Evolutionary conservation across 2,888 invertebrate species (phyloP).

Genomic region (Cephus spinipes): DNA sequence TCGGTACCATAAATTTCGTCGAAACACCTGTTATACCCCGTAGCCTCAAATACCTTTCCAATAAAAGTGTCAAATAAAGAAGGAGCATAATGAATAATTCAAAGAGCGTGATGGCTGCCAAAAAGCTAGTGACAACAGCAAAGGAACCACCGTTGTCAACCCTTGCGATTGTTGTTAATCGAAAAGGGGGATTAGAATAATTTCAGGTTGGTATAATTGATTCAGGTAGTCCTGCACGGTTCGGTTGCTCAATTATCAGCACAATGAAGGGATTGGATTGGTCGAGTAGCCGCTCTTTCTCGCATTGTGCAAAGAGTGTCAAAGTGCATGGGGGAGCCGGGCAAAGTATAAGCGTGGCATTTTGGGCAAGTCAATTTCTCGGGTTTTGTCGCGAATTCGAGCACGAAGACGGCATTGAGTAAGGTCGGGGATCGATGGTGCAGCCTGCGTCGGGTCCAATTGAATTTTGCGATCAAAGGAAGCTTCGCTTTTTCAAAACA

Average conservation of each 20-base stretch:
- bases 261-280: background rate
- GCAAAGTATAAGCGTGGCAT: background rate
- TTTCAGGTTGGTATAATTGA: background rate
- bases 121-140: background rate
- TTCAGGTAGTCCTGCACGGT: background rate
- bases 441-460: slow-evolving; percentile 49
- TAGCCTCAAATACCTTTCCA: background rate
- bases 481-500: slow-evolving; percentile 51
- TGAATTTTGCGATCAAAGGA: slow-evolving; percentile 64
- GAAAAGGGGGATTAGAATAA: background rate
- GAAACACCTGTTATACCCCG: background rate
- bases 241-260: background rate
- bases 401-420: slow-evolving; percentile 49
- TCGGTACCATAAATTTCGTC: background rate
- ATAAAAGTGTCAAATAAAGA: background rate
- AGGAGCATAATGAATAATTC: background rate
- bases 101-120: background rate
- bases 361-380: slow-evolving; percentile 50
- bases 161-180: background rate
- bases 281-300: background rate
- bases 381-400: slow-evolving; percentile 40
- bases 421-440: slow-evolving; percentile 14
- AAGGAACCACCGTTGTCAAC: background rate
- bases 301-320: background rate
- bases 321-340: background rate